Evolutionary conservation across 2,888 invertebrate species (phyloP), one percentile per base, ranked within the genome.

Genomic region (Osmoderma eremita): DNA sequence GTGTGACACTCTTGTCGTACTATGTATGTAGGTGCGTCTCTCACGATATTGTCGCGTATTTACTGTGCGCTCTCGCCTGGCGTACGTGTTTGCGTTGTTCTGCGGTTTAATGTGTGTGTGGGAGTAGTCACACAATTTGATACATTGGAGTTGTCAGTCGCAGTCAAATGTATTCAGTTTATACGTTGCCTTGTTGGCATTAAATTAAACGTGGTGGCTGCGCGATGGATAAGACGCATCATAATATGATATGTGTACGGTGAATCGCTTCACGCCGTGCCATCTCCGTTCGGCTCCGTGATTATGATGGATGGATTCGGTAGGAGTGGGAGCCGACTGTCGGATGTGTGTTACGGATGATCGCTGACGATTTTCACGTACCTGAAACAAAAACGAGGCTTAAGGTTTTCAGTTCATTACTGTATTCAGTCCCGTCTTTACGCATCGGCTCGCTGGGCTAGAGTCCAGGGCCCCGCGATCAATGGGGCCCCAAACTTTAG

Each of bases 151-250:
- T 77, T 79, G 79, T 80, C 80, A 80, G 77, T 77, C 73, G 73
- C 79, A 80, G 77, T 79, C 78, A 78, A 79, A 79, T 78, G 77
- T 79, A 79, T 78, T 79, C 78, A 76, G 74, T 79, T 78, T 77
- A 77, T 76, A 61, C 36, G 45, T 17, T 53, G 17, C 13, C 75
- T 30, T 30, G 30, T 30, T 72, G 73, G 78, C 77, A 79, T 79
- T 79, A 79, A 79, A 79, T 78, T 78, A 78, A 80, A 78, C 72
- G 75, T 73, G 30, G 30, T 30, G 30, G 8, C 30, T 30, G 76
- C 76, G 45, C 24, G 58, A n/a, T 12, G 45, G 58, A 61, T 45
- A 61, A 61, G 58, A 61, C 45, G 20, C 20, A 77, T 77, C 73
- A 73, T 76, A 76, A 76, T 78, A 78, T 78, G 78, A 79, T 76